Conservation (phyloP, 2,113 vertebrate genomes). For the Microcebus lehilahytsara region DNA sequence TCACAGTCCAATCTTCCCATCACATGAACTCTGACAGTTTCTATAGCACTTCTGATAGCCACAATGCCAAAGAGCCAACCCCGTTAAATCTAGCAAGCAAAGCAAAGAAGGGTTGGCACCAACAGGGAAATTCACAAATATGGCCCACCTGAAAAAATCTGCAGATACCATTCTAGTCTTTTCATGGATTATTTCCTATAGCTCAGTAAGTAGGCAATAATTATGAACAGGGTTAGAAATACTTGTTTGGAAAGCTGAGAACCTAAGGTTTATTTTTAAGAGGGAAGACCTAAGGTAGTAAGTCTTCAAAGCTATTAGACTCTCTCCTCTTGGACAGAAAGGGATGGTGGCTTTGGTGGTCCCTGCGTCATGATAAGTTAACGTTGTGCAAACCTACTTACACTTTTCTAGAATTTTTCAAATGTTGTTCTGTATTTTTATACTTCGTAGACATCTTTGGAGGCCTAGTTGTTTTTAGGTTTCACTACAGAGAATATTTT, state of each 20-base stretch:
- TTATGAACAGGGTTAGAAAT: neutral
- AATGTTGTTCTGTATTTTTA: neutral
- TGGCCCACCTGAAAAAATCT: neutral
- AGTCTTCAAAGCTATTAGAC: neutral
- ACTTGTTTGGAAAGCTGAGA: neutral
- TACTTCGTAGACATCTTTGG: neutral
- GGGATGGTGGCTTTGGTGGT: neutral
- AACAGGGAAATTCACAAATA: neutral
- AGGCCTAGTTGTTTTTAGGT: neutral
- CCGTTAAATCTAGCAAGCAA: neutral
- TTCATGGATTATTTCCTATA: neutral
- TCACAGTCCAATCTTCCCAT: neutral
- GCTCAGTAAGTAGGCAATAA: neutral
- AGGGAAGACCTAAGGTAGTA: neutral
- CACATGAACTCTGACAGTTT: neutral
- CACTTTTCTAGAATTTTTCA: neutral
- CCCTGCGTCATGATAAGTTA: neutral
- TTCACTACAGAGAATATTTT: neutral
- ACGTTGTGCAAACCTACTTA: neutral
- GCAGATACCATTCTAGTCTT: neutral
- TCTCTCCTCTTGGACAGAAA: neutral
- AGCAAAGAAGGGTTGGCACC: neutral
- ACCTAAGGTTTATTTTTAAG: neutral
- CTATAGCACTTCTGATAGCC: neutral
- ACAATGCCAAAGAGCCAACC: constrained; percentile 1